Evolutionary conservation across 1,140 invertebrate genomes (phyloP).

Genomic region (Drosophila takahashii): DNA sequence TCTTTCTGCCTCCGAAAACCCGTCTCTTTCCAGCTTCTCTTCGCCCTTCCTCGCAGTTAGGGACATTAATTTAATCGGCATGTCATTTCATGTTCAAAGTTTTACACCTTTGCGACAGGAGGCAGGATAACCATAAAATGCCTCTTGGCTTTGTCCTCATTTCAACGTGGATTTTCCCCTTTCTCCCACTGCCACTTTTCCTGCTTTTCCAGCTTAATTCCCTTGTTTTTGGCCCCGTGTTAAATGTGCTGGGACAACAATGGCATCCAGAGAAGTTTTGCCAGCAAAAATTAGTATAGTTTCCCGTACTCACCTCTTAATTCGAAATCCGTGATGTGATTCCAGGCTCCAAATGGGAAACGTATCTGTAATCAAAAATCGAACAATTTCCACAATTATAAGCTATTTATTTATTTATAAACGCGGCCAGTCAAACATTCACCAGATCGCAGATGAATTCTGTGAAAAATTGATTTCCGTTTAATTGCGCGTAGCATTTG

Average conservation of each 20-base stretch:
- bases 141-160: slow-evolving; percentile 34
- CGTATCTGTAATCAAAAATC: slow-evolving; percentile 22
- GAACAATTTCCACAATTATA: slow-evolving; percentile 12
- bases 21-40: background rate
- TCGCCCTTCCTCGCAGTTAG: slow-evolving; percentile 5
- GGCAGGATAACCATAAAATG: slow-evolving; percentile 43
- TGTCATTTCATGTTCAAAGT: slow-evolving; percentile 60
- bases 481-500: slow-evolving; percentile 1
- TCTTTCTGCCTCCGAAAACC: background rate
- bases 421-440: slow-evolving; percentile 9
- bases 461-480: slow-evolving; percentile 14
- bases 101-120: slow-evolving; percentile 47
- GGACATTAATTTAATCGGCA: slow-evolving; percentile 62
- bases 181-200: background rate
- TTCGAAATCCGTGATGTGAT: background rate
- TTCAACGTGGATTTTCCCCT: slow-evolving; percentile 7
- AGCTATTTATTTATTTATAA: slow-evolving; percentile 15
- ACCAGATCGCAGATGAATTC: slow-evolving; percentile 7
- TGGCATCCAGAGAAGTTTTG: slow-evolving; percentile 17
- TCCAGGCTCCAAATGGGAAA: background rate
- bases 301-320: background rate
- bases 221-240: slow-evolving; percentile 26
- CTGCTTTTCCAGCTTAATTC: slow-evolving; percentile 10
- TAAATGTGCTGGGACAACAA: slow-evolving; percentile 30
- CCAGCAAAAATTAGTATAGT: slow-evolving; percentile 12